Conservation (phyloP, 2,797 vertebrate species). For the Myotis findleyi region DNA sequence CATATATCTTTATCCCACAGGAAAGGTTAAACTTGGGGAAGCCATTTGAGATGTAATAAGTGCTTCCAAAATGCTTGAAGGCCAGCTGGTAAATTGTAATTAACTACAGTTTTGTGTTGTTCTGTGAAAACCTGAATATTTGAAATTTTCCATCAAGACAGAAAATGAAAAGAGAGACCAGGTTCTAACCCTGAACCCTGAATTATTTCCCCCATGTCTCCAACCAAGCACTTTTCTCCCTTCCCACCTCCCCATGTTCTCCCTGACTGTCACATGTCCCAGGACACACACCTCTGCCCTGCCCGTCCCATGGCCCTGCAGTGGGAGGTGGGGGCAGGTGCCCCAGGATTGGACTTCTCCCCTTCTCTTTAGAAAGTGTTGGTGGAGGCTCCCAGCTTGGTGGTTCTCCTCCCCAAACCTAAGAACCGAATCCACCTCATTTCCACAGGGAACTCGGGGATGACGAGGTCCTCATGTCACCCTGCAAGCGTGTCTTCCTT, state of each 20-base stretch:
- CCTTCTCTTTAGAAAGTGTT: neutral
- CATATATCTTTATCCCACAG: neutral
- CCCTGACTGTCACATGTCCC: fast-evolving
- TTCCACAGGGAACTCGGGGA: fast-evolving
- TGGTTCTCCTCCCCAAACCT: neutral
- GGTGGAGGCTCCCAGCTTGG: neutral
- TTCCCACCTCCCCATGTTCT: neutral
- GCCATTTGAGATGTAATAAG: neutral
- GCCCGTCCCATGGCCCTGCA: no score
- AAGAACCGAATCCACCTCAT: neutral
- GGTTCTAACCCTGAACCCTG: neutral
- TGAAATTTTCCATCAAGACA: neutral
- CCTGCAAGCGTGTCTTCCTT: neutral
- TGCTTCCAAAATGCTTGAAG: neutral
- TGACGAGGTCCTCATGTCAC: neutral
- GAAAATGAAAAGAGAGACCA: neutral
- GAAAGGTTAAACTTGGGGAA: neutral
- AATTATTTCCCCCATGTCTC: neutral
- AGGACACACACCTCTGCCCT: neutral
- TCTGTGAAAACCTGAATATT: neutral
- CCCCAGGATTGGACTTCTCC: fast-evolving
- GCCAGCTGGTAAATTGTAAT: neutral
- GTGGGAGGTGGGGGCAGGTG: fast-evolving
- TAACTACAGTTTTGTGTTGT: neutral
- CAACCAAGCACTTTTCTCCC: neutral